Conservation (phyloP, 1,140 invertebrate genomes). For the Sitobion miscanthi region DNA sequence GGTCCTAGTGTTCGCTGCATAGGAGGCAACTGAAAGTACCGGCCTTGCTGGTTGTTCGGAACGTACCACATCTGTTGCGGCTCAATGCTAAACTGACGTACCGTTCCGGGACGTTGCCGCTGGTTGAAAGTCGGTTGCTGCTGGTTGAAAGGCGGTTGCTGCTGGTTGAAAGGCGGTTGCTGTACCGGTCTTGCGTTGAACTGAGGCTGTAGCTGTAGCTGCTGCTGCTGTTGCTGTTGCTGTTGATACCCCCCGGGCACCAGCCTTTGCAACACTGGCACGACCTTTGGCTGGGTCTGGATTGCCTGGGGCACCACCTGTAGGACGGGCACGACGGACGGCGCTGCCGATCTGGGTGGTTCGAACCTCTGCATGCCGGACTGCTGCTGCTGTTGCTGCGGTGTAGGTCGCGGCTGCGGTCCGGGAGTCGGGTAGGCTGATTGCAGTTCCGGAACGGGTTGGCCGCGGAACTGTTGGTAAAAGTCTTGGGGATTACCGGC, state of each 20-base stretch:
- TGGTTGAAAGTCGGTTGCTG: neutral
- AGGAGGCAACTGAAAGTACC: neutral
- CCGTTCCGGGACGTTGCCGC: neutral
- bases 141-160: neutral
- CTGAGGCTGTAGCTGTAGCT: neutral
- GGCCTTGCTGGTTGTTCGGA: neutral
- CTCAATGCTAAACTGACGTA: neutral
- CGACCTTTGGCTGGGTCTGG: neutral
- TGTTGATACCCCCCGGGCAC: neutral
- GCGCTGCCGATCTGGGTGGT: neutral
- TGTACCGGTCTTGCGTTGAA: neutral
- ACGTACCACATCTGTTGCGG: constrained; percentile 17
- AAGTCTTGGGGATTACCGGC: neutral
- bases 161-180: neutral
- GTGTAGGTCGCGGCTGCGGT: neutral
- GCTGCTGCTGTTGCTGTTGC: neutral
- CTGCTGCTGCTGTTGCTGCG: neutral
- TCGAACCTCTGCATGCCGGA: neutral
- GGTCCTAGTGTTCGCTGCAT: neutral
- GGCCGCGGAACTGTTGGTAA: neutral
- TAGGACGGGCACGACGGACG: neutral
- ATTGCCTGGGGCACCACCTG: neutral
- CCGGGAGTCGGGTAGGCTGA: neutral
- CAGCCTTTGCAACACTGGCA: constrained; percentile 7
- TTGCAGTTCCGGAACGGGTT: neutral